Conservation (phyloP, 1,140 invertebrate genomes). For the Drosophila eugracilis region DNA sequence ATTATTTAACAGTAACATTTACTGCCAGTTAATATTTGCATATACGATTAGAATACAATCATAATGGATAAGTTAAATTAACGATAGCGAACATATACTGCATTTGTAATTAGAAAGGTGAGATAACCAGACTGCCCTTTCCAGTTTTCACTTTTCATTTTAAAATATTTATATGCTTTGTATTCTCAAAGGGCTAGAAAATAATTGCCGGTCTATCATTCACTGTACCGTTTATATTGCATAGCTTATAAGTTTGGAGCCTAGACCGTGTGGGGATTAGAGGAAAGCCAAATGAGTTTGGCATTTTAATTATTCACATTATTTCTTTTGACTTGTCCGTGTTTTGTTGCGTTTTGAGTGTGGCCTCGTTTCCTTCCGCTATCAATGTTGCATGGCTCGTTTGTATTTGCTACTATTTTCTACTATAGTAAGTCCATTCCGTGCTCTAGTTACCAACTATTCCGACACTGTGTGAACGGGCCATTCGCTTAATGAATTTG, state of each 20-base stretch:
- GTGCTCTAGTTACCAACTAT: slow-evolving; percentile 72
- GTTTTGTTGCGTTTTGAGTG: slow-evolving; percentile 41
- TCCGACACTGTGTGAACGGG: slow-evolving; percentile 33
- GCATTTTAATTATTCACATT: slow-evolving; percentile 70
- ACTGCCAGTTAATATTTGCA: too few relatives aligned
- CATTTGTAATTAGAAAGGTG: not conserved
- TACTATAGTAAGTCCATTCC: slow-evolving; percentile 36
- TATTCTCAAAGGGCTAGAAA: not conserved
- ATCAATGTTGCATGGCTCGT: slow-evolving; percentile 67
- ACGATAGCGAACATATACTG: too few relatives aligned
- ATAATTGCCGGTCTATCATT: slow-evolving; percentile 5
- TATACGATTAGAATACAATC: too few relatives aligned
- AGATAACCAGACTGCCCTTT: not conserved
- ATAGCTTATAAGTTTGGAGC: slow-evolving; percentile 1
- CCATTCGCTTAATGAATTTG: slow-evolving; percentile 70
- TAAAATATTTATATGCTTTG: slow-evolving; percentile 15
- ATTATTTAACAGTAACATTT: too few relatives aligned
- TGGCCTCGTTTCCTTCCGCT: slow-evolving; percentile 52
- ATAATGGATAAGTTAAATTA: too few relatives aligned
- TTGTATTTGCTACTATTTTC: slow-evolving; percentile 19
- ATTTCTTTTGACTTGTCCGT: slow-evolving; percentile 20
- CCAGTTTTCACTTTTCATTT: slow-evolving; percentile 45
- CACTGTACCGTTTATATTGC: not conserved
- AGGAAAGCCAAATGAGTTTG: slow-evolving; percentile 12
- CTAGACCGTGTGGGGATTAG: not conserved